phyloP scores from a whole-genome alignment of 1,140 invertebrate species.

The Temnothorax nylanderi region DNA sequence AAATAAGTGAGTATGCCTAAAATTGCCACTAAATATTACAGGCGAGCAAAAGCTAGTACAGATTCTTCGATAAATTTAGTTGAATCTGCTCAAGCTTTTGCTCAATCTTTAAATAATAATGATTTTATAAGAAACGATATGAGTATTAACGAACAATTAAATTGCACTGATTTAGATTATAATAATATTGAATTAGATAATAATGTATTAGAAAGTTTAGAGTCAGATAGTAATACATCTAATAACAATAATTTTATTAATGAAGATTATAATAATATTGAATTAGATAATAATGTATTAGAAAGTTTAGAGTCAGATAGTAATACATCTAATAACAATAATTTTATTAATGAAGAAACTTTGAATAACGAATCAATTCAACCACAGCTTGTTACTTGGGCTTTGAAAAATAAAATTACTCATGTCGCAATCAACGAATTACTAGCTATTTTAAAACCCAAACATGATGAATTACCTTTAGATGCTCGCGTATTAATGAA shows the following conservation, averaged over 20 bases:
- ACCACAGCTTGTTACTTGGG: neutral
- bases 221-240: too few relatives aligned
- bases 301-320: too few relatives aligned
- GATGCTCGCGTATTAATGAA: slow-evolving; percentile 5
- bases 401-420: neutral
- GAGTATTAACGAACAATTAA: neutral
- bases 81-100: neutral
- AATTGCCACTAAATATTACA: too few relatives aligned
- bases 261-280: too few relatives aligned
- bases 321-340: too few relatives aligned
- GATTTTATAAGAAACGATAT: neutral
- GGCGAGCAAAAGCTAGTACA: neutral
- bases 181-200: neutral
- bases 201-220: neutral
- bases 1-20: too few relatives aligned
- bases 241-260: too few relatives aligned
- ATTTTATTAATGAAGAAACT: too few relatives aligned
- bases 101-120: neutral
- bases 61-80: neutral
- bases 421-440: neutral
- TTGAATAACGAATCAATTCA: too few relatives aligned
- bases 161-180: neutral
- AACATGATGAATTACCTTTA: neutral
- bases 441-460: neutral
- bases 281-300: too few relatives aligned